phyloP scores from a whole-genome alignment of 2,797 vertebrate genomes.

The Heterohyrax brucei region DNA sequence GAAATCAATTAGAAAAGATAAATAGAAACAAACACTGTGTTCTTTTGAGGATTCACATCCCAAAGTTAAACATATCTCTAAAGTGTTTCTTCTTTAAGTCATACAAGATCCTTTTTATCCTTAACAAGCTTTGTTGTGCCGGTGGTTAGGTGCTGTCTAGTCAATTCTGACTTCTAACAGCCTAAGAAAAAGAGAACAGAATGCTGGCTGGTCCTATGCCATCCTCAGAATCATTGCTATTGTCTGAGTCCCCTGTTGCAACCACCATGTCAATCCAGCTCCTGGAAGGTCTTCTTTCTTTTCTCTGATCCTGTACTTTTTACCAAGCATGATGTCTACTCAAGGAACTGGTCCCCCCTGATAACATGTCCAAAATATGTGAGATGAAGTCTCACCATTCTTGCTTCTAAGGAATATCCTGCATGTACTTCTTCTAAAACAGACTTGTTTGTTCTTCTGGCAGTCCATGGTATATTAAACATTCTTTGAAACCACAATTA shows the following conservation, averaged over 20 bases:
- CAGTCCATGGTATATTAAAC: no score
- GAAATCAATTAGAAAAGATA: constrained; percentile 42
- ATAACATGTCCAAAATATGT: background rate
- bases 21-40: constrained; percentile 24
- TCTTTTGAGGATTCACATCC: constrained; percentile 42
- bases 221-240: background rate
- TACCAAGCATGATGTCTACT: background rate
- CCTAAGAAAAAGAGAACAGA: no score
- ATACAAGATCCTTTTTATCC: background rate
- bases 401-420: no score
- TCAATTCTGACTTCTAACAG: no score
- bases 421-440: no score
- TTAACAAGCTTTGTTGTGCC: no score
- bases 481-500: no score
- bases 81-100: constrained; percentile 49
- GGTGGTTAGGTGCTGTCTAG: no score
- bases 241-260: background rate
- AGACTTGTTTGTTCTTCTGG: no score
- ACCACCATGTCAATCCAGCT: background rate
- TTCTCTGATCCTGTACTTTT: background rate
- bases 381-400: background rate
- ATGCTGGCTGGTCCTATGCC: background rate
- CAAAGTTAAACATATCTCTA: constrained; percentile 3
- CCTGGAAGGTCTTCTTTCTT: background rate
- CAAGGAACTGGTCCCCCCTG: background rate